phyloP scores from a whole-genome alignment of 2,797 vertebrate species.

The Gallinago nigripennis region DNA sequence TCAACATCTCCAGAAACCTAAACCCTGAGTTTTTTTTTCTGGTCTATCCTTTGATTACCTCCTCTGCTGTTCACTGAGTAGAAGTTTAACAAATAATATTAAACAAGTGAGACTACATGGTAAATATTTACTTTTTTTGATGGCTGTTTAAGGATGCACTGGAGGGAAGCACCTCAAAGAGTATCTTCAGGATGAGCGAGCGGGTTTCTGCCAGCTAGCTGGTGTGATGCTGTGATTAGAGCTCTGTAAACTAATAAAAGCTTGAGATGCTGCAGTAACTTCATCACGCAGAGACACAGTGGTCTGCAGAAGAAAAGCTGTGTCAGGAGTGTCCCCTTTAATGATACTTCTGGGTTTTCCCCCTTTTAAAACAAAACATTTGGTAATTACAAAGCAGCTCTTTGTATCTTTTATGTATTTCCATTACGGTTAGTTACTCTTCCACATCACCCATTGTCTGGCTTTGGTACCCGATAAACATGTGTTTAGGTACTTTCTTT shows the following conservation, averaged over 20 bases:
- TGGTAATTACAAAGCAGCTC: neutral
- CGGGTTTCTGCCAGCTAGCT: neutral
- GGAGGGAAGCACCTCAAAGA: neutral
- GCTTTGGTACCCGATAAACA: neutral
- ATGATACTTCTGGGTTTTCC: neutral
- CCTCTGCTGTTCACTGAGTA: neutral
- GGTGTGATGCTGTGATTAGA: constrained; percentile 7
- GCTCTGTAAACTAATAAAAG: constrained; percentile 32
- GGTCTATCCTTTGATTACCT: neutral
- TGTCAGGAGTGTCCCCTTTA: neutral
- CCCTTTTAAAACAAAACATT: neutral
- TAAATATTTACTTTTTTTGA: neutral
- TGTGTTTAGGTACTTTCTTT: constrained; percentile 20
- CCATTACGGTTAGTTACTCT: neutral
- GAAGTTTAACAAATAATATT: neutral
- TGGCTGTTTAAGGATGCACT: neutral
- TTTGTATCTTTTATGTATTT: neutral
- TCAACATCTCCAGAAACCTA: neutral
- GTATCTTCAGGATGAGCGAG: neutral
- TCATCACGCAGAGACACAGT: neutral
- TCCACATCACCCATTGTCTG: neutral
- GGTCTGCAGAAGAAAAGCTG: neutral
- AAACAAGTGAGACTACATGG: neutral
- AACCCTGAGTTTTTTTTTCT: neutral
- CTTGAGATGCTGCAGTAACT: constrained; percentile 39